A percentile compares a stretch with the other conserved stretches of the same genome.
Conservation (phyloP, 23 tunicate species). For the Trididemnum clinides region DNA sequence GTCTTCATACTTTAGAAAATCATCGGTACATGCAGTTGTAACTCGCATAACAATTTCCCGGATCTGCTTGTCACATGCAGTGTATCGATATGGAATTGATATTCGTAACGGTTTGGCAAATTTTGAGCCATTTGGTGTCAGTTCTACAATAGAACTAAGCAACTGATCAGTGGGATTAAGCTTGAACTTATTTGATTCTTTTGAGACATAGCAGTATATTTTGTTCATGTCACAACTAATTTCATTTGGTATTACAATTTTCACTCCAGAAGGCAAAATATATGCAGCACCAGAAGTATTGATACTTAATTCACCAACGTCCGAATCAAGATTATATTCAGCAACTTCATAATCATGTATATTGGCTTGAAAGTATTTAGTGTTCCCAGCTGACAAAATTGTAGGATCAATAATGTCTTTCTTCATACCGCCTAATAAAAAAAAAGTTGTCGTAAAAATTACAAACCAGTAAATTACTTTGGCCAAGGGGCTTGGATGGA, state of each 20-base stretch:
- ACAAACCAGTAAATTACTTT: too few species aligned
- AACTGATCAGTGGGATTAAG: slow-evolving; percentile 20
- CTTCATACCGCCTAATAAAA: too few species aligned
- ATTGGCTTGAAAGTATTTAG: too few species aligned
- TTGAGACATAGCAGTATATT: slow-evolving; percentile 13
- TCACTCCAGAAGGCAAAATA: slow-evolving; percentile 8
- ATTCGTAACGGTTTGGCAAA: background rate
- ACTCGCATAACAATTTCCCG: slow-evolving; percentile 37
- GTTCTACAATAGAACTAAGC: background rate
- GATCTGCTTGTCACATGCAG: background rate
- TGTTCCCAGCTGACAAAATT: too few species aligned
- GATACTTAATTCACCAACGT: background rate
- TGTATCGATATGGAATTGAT: background rate
- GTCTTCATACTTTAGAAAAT: background rate
- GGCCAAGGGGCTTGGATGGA: too few species aligned
- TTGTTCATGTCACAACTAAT: background rate
- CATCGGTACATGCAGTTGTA: background rate
- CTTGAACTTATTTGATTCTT: background rate
- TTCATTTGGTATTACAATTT: slow-evolving; percentile 4
- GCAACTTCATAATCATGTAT: slow-evolving; percentile 44
- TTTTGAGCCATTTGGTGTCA: background rate
- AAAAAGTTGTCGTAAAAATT: too few species aligned
- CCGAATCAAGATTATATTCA: background rate
- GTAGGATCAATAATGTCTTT: too few species aligned
- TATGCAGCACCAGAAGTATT: background rate